Conservation (phyloP, 2,888 invertebrate species). For the Agrotis exclamationis region DNA sequence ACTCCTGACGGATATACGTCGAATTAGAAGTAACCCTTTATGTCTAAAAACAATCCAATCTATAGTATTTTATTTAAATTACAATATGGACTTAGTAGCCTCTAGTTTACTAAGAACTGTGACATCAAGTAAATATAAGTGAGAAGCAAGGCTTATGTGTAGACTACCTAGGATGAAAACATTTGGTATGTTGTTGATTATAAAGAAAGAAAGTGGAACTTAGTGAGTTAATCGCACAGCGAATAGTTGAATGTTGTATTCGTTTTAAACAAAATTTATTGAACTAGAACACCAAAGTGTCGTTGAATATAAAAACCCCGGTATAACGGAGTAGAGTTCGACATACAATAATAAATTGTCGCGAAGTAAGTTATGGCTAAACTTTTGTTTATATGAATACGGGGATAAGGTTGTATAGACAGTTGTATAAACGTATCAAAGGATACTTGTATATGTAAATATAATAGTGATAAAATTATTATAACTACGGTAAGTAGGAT, state of each 20-base stretch:
- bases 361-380: no score
- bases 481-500: background rate
- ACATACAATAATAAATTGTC: background rate
- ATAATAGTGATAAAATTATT: conserved; percentile 6
- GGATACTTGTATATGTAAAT: conserved; percentile 6
- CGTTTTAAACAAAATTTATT: conserved; percentile 14
- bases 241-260: conserved; percentile 19
- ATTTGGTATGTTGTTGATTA: no score
- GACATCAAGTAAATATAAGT: conserved; percentile 25
- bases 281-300: background rate
- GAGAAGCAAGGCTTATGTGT: conserved; percentile 36
- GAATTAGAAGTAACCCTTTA: background rate
- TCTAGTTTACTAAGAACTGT: background rate
- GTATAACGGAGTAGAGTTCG: background rate
- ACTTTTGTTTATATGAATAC: background rate
- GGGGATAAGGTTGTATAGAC: conserved; percentile 14
- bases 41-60: background rate
- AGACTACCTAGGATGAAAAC: conserved; percentile 8
- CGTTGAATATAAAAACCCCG: background rate
- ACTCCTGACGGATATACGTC: no score
- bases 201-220: no score
- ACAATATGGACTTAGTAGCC: background rate
- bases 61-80: background rate
- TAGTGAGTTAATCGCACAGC: background rate
- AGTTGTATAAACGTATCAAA: conserved; percentile 2